These are phyloP conservation scores for Schizothorax lantsangensis DNA, from an alignment of 2,797 vertebrate species.

Conservation along the genomic window DNA sequence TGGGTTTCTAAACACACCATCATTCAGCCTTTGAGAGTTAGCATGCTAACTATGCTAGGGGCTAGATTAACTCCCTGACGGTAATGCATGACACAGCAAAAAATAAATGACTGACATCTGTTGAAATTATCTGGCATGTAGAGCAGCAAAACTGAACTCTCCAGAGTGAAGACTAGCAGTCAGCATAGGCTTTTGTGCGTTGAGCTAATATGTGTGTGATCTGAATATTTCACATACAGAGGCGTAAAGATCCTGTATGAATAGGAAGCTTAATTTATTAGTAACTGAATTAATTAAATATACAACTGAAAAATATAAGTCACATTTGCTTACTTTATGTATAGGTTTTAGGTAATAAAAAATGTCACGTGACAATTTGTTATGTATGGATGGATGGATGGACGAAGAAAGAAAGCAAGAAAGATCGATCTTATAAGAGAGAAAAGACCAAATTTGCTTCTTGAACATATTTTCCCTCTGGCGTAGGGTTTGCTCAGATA, in stretches of 20 bases:
- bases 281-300: not conserved
- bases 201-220: conserved; percentile 1
- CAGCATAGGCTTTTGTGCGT: not conserved
- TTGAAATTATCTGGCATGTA: conserved; percentile 29
- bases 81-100: conserved; percentile 4
- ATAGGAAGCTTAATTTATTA: not conserved
- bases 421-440: not conserved
- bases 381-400: not conserved
- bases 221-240: conserved; percentile 7
- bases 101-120: conserved; percentile 29
- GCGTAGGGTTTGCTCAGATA: conserved; percentile 55
- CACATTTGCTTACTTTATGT: not conserved
- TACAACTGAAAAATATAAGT: not conserved
- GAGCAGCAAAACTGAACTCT: not conserved
- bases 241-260: not conserved
- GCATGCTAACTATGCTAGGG: conserved; percentile 32
- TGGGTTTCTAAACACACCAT: conserved; percentile 31
- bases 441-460: not conserved
- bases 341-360: not conserved
- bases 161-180: conserved; percentile 14
- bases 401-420: not conserved
- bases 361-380: not conserved
- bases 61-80: conserved; percentile 20
- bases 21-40: conserved; percentile 25
- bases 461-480: conserved; percentile 1